These are phyloP conservation scores for Phymastichus coffea DNA, from an alignment of 1,140 invertebrate species.

Conservation along the genomic window DNA sequence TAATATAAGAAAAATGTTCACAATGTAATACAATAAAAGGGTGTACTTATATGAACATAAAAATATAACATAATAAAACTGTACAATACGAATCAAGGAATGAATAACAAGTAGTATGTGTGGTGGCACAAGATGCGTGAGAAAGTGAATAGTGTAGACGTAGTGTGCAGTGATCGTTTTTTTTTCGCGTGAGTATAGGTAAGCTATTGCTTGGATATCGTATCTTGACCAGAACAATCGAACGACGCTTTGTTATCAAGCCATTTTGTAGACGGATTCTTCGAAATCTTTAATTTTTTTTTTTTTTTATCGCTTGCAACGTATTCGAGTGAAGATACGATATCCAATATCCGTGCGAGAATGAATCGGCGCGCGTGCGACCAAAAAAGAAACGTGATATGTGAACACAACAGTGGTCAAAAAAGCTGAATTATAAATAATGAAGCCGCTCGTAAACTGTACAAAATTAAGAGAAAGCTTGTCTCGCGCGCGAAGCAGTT, in stretches of 20 bases:
- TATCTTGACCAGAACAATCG: no score
- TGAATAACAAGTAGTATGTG: background rate
- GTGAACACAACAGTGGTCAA: conserved; percentile 11
- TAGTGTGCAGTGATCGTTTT: background rate
- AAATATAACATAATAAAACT: background rate
- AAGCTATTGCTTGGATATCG: no score
- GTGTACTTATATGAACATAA: conserved; percentile 12
- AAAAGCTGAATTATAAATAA: conserved; percentile 11
- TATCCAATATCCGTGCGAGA: background rate
- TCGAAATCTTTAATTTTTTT: no score
- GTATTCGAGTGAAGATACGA: no score
- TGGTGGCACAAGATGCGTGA: conserved; percentile 1
- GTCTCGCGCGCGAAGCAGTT: conserved; percentile 26
- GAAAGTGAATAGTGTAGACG: background rate
- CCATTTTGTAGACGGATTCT: no score
- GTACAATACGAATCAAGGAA: conserved; percentile 1
- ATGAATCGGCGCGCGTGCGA: background rate
- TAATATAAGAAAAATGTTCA: no score
- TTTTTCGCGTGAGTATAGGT: background rate
- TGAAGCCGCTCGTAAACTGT: conserved; percentile 14
- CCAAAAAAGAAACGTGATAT: background rate
- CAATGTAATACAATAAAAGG: background rate
- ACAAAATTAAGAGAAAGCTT: conserved; percentile 21
- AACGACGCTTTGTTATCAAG: no score
- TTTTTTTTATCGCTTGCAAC: no score